Evolutionary conservation across 2,888 invertebrate genomes (phyloP), one percentile per base, ranked within the genome.

Genomic region (Hypomecis punctinalis): DNA sequence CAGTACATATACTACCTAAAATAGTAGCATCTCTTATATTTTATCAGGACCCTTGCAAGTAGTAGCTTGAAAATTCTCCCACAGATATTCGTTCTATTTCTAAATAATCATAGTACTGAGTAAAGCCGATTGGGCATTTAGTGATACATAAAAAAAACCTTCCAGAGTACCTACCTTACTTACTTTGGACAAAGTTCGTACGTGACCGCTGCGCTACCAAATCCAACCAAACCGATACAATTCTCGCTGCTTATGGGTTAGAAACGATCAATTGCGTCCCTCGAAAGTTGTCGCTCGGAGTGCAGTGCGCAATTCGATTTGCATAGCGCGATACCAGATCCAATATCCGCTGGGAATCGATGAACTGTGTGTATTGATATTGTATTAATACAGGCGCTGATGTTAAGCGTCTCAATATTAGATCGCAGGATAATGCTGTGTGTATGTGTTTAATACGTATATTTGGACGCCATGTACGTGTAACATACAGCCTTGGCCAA

Each of bases 301-400:
- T 82, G 80, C 81, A 79, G 71, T 78, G 77, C 65, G 75, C 83
- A 80, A 84, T 88, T 83, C 77, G 83, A 88, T 88, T 88, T 86
- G 83, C 85, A 87, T 86, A 84, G 67, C 64, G 69, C 78, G 78
- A 82, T 84, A 82, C 76, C 79, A 76, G 75, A 77, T 74, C 77
- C 80, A 81, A 82, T 85, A 82, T 76, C 79, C 79, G 74, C 68
- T 61, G 71, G 77, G 75, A 72, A 71, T 73, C 70, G 65, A 65
- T 66, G 49, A 66, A 67, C 71, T 76, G 72, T 75, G 65, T 72
- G 69, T 69, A 67, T 67, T 70, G 64, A 57, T 68, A 69, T 63
- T 62, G 61, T 66, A 63, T 66, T 63, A 53, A 53, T 55, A 46
- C 10, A 46, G 40, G 52, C 39, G 10, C n/a, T 7, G 54, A 46